Base-by-base conservation (phyloP, 2,888 invertebrate genomes). In the Sceliomorpha sp. region DNA sequence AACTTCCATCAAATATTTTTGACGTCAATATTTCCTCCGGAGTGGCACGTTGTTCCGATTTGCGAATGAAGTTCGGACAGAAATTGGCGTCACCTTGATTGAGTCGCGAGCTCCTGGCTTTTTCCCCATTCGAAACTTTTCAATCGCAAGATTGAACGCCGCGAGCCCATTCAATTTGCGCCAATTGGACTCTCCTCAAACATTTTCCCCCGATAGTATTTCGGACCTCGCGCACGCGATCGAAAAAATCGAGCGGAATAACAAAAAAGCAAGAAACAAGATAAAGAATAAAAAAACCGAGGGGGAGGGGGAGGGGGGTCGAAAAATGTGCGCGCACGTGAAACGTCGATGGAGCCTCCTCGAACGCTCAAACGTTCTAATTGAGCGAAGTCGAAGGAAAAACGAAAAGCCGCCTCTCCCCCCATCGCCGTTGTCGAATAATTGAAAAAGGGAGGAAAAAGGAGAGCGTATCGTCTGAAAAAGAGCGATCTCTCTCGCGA, bases 141-240 rank as follows among this genome's bases (percentile, higher is more conserved):
- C 85, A 85, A 85, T 86, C 82, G 84, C 82, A 76, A 78, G 79
- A 78, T 77, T 80, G 75, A 73, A 70, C 75, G 60, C 72, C 53
- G 69, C 79, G 70, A 77, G 80, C 73, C 80, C 79, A 83, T 86
- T 85, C 85, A 85, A 86, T 86, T 85, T 84, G 81, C 80, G 75
- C 81, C 80, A 83, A 83, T 83, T 76, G 81, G 48, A 60, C 67
- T 37, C 37, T 60, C 37, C 63, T 70, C 67, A 68, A 56, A 56
- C 56, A 68, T 51, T 60, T 58, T 62, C 27, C 48, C 50, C 36
- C n/a, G n/a, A n/a, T n/a, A 15, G 48, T 59, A 47, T 70, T 60
- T 60, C 56, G 32, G 34, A 47, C 37, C 27, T 53, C 48, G 10
- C 48, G 12, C 17, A 42, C 55, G n/a, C n/a, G n/a, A n/a, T n/a